Percentiles rank a stretch among this genome's conserved stretches.
Evolutionary conservation across 1,140 invertebrate species (phyloP).

Genomic region (Drosophila sp.): DNA sequence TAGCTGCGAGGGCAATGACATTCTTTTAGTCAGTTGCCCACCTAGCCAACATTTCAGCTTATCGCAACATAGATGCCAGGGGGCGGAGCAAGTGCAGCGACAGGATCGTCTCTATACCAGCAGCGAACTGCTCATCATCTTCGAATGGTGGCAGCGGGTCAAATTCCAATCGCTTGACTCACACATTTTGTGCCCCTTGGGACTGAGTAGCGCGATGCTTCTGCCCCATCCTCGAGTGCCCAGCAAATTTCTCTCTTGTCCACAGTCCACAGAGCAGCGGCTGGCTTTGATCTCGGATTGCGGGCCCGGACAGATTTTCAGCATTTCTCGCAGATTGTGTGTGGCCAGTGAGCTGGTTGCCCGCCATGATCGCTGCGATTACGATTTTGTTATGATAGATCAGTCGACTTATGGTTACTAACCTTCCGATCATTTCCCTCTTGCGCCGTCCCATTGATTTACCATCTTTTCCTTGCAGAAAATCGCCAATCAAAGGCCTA

Average conservation of each 20-base stretch:
- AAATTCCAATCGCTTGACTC: conserved; percentile 1
- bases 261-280: neutral
- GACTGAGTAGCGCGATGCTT: conserved; percentile 84
- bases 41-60: conserved; percentile 60
- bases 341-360: conserved; percentile 35
- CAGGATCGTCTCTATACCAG: conserved; percentile 43
- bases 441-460: conserved; percentile 5
- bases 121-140: conserved; percentile 40
- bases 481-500: conserved; percentile 52
- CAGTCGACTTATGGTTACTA: conserved; percentile 62
- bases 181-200: conserved; percentile 83
- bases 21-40: conserved; percentile 85
- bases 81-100: conserved; percentile 42
- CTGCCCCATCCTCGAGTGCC: conserved; percentile 85
- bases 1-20: conserved; percentile 84
- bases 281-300: conserved; percentile 47
- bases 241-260: conserved; percentile 87
- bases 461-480: conserved; percentile 41
- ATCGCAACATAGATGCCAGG: conserved; percentile 37
- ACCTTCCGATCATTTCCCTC: neutral
- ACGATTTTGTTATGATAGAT: conserved; percentile 41
- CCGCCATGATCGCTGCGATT: conserved; percentile 54
- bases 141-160: conserved; percentile 53
- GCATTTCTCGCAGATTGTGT: conserved; percentile 57
- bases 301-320: conserved; percentile 52